Evolutionary conservation across 2,113 vertebrate genomes (phyloP).

Genomic region (Gadus macrocephalus): DNA sequence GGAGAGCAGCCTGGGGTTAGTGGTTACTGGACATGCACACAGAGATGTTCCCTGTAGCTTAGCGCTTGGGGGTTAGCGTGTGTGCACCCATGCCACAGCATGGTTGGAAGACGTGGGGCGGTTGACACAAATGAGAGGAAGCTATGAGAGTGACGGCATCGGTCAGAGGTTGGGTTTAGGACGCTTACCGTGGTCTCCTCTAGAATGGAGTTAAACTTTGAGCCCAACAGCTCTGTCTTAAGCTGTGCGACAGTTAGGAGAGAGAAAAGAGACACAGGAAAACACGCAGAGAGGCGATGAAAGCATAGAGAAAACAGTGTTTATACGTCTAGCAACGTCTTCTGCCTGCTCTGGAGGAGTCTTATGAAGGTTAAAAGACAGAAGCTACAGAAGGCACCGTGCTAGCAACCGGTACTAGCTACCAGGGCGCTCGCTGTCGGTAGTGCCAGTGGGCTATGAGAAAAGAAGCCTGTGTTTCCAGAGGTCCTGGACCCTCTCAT

Average conservation of each 20-base stretch:
- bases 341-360: too few species aligned
- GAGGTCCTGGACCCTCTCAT: too few species aligned
- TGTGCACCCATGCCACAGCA: slow-evolving; percentile 53
- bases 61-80: slow-evolving; percentile 49
- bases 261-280: slow-evolving; percentile 76
- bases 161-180: slow-evolving; percentile 53
- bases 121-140: slow-evolving; percentile 49
- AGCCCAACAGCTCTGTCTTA: slow-evolving; percentile 84
- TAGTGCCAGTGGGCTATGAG: too few species aligned
- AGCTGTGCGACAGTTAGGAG: slow-evolving; percentile 77
- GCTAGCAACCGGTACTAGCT: too few species aligned
- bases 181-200: slow-evolving; percentile 82
- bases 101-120: slow-evolving; percentile 32
- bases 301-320: slow-evolving; percentile 71
- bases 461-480: too few species aligned
- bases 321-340: slow-evolving; percentile 1
- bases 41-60: slow-evolving; percentile 56
- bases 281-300: slow-evolving; percentile 75
- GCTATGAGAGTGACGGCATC: slow-evolving; percentile 49
- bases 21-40: slow-evolving; percentile 51
- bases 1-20: slow-evolving; percentile 31
- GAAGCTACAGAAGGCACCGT: too few species aligned
- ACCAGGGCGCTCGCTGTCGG: too few species aligned
- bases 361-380: too few species aligned
- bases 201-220: slow-evolving; percentile 85